These are phyloP conservation scores for Tipula helvola DNA, from an alignment of 2,888 invertebrate genomes.

Conservation along the genomic window DNA sequence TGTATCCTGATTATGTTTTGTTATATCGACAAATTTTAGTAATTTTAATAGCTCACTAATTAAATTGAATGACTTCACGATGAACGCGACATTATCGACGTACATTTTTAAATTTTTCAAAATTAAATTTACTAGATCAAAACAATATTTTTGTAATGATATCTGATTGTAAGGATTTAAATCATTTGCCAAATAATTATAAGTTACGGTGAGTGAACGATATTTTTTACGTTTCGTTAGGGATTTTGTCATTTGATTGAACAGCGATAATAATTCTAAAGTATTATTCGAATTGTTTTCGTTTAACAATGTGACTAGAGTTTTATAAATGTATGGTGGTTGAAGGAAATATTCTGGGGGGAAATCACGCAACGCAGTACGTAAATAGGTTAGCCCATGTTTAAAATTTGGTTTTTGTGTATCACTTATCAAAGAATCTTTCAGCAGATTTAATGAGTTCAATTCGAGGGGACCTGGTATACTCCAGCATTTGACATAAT, in stretches of 20 bases:
- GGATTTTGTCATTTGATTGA: constrained; percentile 20
- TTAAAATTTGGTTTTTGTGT: constrained; percentile 20
- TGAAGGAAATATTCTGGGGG: constrained; percentile 32
- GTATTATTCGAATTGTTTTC: background rate
- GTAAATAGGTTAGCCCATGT: constrained; percentile 23
- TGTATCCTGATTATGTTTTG: background rate
- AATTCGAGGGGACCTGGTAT: constrained; percentile 23
- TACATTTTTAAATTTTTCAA: background rate
- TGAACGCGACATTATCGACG: background rate
- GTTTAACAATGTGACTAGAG: background rate
- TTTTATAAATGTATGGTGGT: constrained; percentile 27
- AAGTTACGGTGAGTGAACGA: background rate
- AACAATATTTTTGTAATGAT: background rate
- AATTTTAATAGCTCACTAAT: background rate
- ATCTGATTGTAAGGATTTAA: background rate
- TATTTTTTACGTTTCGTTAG: constrained; percentile 15
- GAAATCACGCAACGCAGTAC: constrained; percentile 28
- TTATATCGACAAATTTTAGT: background rate
- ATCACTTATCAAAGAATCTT: constrained; percentile 20
- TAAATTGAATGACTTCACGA: background rate
- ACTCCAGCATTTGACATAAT: constrained; percentile 29
- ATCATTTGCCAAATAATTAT: background rate
- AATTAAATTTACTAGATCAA: background rate
- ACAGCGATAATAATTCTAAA: constrained; percentile 10
- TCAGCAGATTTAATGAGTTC: constrained; percentile 24